Percentiles rank a stretch among this genome's conserved stretches.
Conservation (phyloP, 2,888 invertebrate genomes). For the Coenonympha arcania region DNA sequence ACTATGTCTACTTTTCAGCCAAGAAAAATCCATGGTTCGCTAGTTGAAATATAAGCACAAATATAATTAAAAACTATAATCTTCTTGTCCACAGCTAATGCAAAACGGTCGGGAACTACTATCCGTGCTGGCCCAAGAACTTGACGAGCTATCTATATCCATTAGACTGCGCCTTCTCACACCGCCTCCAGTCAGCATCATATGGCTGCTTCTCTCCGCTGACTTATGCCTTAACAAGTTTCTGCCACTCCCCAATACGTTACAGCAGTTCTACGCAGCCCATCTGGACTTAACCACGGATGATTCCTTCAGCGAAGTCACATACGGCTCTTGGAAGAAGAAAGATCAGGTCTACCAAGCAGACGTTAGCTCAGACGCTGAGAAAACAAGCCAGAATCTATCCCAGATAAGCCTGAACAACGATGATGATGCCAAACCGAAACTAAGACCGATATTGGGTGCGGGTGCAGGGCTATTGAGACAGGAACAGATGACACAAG, state of each 20-base stretch:
- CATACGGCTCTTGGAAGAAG: slow-evolving; percentile 65
- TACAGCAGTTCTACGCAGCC: slow-evolving; percentile 66
- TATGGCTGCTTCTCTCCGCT: slow-evolving; percentile 61
- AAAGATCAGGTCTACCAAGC: slow-evolving; percentile 41
- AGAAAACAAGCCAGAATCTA: slow-evolving; percentile 49
- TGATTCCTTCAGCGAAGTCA: slow-evolving; percentile 58
- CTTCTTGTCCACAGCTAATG: slow-evolving; percentile 52
- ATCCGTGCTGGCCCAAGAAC: slow-evolving; percentile 51
- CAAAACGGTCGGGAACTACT: slow-evolving; percentile 64
- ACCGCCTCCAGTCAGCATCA: slow-evolving; percentile 56
- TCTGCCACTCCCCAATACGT: slow-evolving; percentile 57
- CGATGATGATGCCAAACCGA: slow-evolving; percentile 58
- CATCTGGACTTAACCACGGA: slow-evolving; percentile 57
- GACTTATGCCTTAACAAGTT: slow-evolving; percentile 66
- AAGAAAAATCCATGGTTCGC: too few relatives aligned
- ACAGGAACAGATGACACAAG: slow-evolving; percentile 51
- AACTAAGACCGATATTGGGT: slow-evolving; percentile 60
- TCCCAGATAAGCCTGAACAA: slow-evolving; percentile 52
- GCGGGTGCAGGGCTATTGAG: slow-evolving; percentile 56
- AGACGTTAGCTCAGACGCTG: slow-evolving; percentile 36
- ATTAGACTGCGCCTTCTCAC: slow-evolving; percentile 54
- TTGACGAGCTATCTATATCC: slow-evolving; percentile 61
- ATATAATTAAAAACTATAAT: neutral
- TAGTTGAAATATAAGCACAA: too few relatives aligned
- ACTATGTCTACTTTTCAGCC: too few relatives aligned